A percentile compares a stretch with the other conserved stretches of the same genome.
These are phyloP conservation scores for Rhagium mordax DNA, from an alignment of 2,888 invertebrate genomes.

Conservation along the genomic window DNA sequence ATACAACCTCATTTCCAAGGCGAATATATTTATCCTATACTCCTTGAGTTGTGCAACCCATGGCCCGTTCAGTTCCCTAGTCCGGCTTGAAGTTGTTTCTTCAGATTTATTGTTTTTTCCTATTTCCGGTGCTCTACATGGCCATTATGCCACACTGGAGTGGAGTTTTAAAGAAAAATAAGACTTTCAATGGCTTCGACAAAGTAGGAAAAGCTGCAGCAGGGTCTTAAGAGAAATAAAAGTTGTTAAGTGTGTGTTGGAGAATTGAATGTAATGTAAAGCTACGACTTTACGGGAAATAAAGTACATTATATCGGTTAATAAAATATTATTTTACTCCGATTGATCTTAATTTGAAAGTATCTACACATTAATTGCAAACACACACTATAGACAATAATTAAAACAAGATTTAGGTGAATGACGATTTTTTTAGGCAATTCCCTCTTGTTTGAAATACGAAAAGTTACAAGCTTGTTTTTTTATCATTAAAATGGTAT, in stretches of 20 bases:
- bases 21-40: not conserved
- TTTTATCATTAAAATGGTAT: too few species aligned
- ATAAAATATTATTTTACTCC: not conserved
- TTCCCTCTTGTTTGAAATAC: too few species aligned
- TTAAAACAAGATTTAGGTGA: too few species aligned
- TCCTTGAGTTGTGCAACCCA: not conserved
- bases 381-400: too few species aligned
- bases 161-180: constrained; percentile 28
- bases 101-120: constrained; percentile 32
- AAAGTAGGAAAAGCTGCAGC: constrained; percentile 22
- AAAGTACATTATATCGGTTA: not conserved
- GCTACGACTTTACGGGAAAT: not conserved
- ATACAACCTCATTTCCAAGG: too few species aligned
- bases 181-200: constrained; percentile 30
- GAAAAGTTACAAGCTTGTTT: too few species aligned
- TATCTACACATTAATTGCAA: too few species aligned
- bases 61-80: not conserved
- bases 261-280: constrained; percentile 9
- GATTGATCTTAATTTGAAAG: not conserved
- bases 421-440: too few species aligned
- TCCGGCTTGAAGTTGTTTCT: constrained; percentile 11
- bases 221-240: constrained; percentile 15
- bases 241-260: constrained; percentile 4
- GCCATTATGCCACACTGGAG: constrained; percentile 27
- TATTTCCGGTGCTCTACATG: constrained; percentile 27